Base-by-base conservation (phyloP, 53 echinoderm and acorn worm genomes). In the Paracentrotus lividus region DNA sequence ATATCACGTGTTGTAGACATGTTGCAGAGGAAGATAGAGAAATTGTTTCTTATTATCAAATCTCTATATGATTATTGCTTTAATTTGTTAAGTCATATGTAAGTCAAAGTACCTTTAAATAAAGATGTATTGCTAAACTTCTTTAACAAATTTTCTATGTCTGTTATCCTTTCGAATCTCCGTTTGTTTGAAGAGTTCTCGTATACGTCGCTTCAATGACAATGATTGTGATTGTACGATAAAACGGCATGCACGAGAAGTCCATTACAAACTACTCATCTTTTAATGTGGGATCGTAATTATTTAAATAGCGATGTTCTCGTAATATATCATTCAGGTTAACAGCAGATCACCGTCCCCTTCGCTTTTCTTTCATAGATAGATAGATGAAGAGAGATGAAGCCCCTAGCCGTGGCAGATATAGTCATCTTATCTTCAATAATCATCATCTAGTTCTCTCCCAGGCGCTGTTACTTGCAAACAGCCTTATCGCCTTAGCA, bases 401-500 rank as follows among this genome's bases (percentile, higher is more conserved):
- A 0, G 81, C 81, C 31, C 47, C 8, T 81, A 81, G 81, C n/a
- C 12, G 16, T 81, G 81, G 47, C 81, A 13, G 47, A 12, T 26
- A 24, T 81, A 26, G 44, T 44, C 81, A 43, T 53, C 55, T 86
- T 86, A 86, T 86, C 86, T 86, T 24, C 21, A 6, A 24, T 86
- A 36, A 32, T 53, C 20, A 86, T 86, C 86, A 86, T 55, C 53
- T 53, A 86, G 33, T 86, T 86, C 55, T 86, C 86, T 86, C 86
- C 24, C 36, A 86, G 86, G 86, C 86, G 33, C 56, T 86, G 34
- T 86, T 55, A 86, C 6, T 34, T 56, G 56, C 86, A 56, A 86
- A 86, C 86, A 21, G 55, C 20, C 86, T 86, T 86, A 86, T 86
- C 86, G 31, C 12, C 20, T 18, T 53, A 23, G 24, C 56, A 86